Evolutionary conservation across 2,113 vertebrate genomes (phyloP), one percentile per base, ranked within the genome.

Genomic region (Tyrannus savana): DNA sequence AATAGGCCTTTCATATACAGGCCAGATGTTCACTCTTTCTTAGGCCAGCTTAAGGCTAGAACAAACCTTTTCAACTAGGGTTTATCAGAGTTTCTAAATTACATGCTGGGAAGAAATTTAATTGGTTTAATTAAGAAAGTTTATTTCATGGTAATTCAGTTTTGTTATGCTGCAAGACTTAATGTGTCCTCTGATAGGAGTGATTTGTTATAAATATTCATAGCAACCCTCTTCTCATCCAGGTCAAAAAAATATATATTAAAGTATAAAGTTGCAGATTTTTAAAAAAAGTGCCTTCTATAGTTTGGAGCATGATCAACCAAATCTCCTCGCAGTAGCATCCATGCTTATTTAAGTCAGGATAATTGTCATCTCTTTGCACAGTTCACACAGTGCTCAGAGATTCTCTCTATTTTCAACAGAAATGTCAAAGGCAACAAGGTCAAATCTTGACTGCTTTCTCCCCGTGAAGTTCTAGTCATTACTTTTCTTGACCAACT

Each of bases 71-170:
- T 97, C 97, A 97, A 97, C 95, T 91, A 98, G 98, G 96, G 97
- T 97, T 98, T 98, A 98, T 98, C 98, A 98, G 98, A 98, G 97
- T 98, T 98, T 97, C 98, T 98, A 98, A 98, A 98, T 98, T 98
- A 98, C 98, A 98, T 97, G 98, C 98, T 98, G 98, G 97, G 98
- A 98, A 98, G 97, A 97, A 98, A 98, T 98, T 98, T 98, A 98
- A 98, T 98, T 98, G 98, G 98, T 98, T 98, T 98, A 98, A 98
- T 98, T 98, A 98, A 98, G 98, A 98, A 98, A 98, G 98, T 98
- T 98, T 98, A 98, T 98, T 98, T 98, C 98, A 98, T 98, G 98
- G 98, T 98, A 98, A 98, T 98, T 98, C 98, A 98, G 97, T 98
- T 98, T 98, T 98, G 97, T 97, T 98, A 98, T 98, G 98, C 98